Evolutionary conservation across 2,113 vertebrate species (phyloP).

Genomic region (Conger conger): DNA sequence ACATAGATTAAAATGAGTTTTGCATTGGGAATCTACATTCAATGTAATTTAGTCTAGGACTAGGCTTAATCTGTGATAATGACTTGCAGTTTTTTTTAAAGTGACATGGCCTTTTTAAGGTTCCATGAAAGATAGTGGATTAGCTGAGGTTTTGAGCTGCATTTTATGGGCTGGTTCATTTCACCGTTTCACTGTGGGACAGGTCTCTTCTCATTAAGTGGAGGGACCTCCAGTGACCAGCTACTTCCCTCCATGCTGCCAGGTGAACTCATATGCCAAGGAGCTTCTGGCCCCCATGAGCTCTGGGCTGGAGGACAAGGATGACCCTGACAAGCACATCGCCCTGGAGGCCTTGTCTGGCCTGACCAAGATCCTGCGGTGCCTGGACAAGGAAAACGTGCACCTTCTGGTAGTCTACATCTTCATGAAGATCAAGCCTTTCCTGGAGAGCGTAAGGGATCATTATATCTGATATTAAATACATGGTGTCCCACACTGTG

Average conservation of each 20-base stretch:
- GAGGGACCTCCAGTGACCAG: background rate
- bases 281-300: slow-evolving; percentile 87
- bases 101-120: no score
- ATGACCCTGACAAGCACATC: slow-evolving; percentile 81
- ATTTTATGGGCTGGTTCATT: background rate
- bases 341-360: slow-evolving; percentile 89
- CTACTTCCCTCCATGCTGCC: background rate
- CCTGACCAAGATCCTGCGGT: slow-evolving; percentile 78
- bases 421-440: slow-evolving; percentile 89
- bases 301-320: slow-evolving; percentile 85
- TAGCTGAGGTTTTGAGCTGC: background rate
- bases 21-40: no score
- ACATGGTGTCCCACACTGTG: background rate
- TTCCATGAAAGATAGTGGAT: no score
- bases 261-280: slow-evolving; percentile 83
- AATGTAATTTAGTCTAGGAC: no score
- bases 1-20: no score
- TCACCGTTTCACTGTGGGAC: background rate
- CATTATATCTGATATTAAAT: background rate
- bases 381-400: slow-evolving; percentile 77
- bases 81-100: no score
- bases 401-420: slow-evolving; percentile 80
- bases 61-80: no score
- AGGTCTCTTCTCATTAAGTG: background rate
- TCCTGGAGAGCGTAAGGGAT: slow-evolving; percentile 84